These are phyloP conservation scores for Poeciliopsis retropinna DNA, from an alignment of 2,113 vertebrate genomes.

Conservation along the genomic window DNA sequence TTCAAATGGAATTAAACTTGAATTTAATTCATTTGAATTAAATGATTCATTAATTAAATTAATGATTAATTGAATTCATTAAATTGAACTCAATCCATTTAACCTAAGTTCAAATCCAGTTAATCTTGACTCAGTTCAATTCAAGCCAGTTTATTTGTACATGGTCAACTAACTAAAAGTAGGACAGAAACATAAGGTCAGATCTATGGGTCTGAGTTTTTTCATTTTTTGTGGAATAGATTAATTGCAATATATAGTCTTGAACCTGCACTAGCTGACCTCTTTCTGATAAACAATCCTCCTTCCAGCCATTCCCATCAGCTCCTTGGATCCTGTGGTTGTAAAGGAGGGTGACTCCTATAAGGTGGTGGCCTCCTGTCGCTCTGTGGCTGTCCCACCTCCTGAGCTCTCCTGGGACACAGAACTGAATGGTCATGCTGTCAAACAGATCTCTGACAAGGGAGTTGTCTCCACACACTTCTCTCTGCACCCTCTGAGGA, in stretches of 20 bases:
- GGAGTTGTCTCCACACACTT: slow-evolving; percentile 81
- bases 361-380: slow-evolving; percentile 83
- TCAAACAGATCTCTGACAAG: slow-evolving; percentile 73
- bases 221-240: background rate
- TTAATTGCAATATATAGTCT: background rate
- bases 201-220: no score
- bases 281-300: background rate
- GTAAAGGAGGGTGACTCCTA: slow-evolving; percentile 85
- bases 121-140: no score
- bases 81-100: no score
- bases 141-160: no score
- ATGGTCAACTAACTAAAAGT: no score
- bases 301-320: slow-evolving; percentile 73
- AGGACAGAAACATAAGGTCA: no score
- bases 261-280: background rate
- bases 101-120: no score
- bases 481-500: slow-evolving; percentile 85
- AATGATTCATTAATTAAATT: no score
- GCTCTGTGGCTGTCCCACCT: slow-evolving; percentile 82
- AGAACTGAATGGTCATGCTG: slow-evolving; percentile 77
- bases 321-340: slow-evolving; percentile 61
- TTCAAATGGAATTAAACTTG: no score
- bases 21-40: no score
- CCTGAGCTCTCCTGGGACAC: slow-evolving; percentile 88
- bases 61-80: no score